Percentiles rank a stretch among this genome's conserved stretches.
These are phyloP conservation scores for Myocastor coypus DNA, from an alignment of 2,113 vertebrate species.

Conservation along the genomic window DNA sequence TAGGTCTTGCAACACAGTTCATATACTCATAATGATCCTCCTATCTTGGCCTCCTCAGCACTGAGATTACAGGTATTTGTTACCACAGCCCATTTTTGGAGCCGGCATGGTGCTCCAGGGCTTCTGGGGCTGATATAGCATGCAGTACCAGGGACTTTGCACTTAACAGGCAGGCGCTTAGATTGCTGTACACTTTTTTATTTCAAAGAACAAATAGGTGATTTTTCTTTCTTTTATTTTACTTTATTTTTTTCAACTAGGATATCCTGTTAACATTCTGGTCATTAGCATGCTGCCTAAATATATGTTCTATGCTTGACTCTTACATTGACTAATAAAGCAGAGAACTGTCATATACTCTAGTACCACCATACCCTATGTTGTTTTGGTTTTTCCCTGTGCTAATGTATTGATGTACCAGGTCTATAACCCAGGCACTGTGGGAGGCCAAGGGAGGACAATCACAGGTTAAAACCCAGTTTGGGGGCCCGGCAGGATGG, in stretches of 20 bases:
- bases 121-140: no score
- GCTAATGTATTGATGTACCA: no score
- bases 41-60: no score
- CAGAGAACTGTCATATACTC: background rate
- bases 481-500: no score
- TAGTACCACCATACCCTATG: background rate
- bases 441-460: background rate
- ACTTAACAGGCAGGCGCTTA: no score
- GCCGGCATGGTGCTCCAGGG: no score
- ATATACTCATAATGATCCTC: no score
- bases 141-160: no score
- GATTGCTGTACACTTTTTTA: background rate
- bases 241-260: background rate
- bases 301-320: slow-evolving; percentile 43
- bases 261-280: background rate
- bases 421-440: background rate
- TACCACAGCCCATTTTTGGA: no score
- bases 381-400: slow-evolving; percentile 31
- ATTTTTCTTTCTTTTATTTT: slow-evolving; percentile 1
- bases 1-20: no score
- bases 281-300: background rate
- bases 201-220: slow-evolving; percentile 26
- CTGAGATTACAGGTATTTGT: no score
- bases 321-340: slow-evolving; percentile 34
- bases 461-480: background rate